Base-by-base conservation (phyloP, 2,888 invertebrate genomes). In the Leptinotarsa rubiginosa region DNA sequence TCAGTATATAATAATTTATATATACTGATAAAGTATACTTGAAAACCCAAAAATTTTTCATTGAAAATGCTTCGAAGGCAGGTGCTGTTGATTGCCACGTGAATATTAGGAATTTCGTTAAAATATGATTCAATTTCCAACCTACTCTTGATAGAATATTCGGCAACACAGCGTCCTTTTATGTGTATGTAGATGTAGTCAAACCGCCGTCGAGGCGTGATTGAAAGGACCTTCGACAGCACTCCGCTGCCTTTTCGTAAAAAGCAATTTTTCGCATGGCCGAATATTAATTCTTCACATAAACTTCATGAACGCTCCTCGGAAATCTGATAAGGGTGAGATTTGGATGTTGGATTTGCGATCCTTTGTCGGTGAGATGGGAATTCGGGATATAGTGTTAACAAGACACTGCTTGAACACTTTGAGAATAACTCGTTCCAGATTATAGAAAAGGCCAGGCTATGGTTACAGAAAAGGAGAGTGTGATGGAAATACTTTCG, bases 221-320 rank as follows among this genome's bases (percentile, higher is more conserved):
- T 79, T 78, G 79, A 79, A 76, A 70, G 74, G 74, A 73, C 79
- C 76, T 77, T 76, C 74, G 76, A 75, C 76, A 75, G 72, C 75
- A 78, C 75, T 78, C 75, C 67, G 77, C 72, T 73, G 75, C 74
- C 71, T 76, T 56, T 68, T 75, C 74, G 65, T 72, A 76, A 75
- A 72, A 76, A 75, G 76, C 76, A 78, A 78, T 78, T 78, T 78
- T 74, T 77, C 78, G 78, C 78, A 73, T 78, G 74, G 74, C 65
- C 72, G 78, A 62, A 69, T 77, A 75, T 76, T 78, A 78, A 76
- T 75, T 71, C 74, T 75, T 75, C 73, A 74, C 70, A 75, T 75
- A 75, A 75, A 75, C 76, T 76, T 76, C 73, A 72, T 76, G 76
- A 73, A 73, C 73, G 70, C 67, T 66, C 69, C 62, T 54, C 65